A percentile compares a stretch with the other conserved stretches of the same genome.
Evolutionary conservation across 2,797 vertebrate species (phyloP).

Genomic region (Neosalanx taihuensis): DNA sequence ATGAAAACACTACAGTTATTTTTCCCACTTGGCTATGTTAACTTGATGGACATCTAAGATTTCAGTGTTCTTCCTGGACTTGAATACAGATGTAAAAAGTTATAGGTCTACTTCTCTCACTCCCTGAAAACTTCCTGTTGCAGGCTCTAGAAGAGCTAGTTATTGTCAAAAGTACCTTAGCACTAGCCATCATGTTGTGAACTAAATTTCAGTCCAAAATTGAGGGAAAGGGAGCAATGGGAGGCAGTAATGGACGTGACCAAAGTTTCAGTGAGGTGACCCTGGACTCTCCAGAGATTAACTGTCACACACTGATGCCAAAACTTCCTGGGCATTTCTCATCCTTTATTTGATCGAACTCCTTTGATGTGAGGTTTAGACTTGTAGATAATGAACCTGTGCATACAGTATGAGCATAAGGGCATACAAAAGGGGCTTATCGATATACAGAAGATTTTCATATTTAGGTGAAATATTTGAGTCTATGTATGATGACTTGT

Average conservation of each 20-base stretch:
- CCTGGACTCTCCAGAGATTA: slow-evolving; percentile 61
- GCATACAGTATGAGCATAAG: no score
- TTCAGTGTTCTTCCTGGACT: background rate
- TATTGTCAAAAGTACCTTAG: slow-evolving; percentile 50
- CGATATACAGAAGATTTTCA: slow-evolving; percentile 76
- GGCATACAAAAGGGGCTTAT: slow-evolving; percentile 50
- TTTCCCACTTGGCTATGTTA: no score
- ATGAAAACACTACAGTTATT: no score
- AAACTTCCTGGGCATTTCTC: slow-evolving; percentile 64
- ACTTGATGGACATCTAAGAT: no score
- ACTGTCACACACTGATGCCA: slow-evolving; percentile 58
- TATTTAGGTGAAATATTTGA: slow-evolving; percentile 57
- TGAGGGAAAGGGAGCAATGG: slow-evolving; percentile 19
- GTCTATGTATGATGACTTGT: slow-evolving; percentile 36
- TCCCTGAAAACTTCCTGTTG: slow-evolving; percentile 50
- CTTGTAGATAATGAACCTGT: slow-evolving; percentile 72
- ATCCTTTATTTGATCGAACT: slow-evolving; percentile 72
- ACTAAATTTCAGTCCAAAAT: slow-evolving; percentile 55
- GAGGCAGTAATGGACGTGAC: slow-evolving; percentile 42
- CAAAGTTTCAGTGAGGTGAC: slow-evolving; percentile 56
- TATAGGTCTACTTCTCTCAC: slow-evolving; percentile 39
- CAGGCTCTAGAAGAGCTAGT: slow-evolving; percentile 44
- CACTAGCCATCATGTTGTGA: slow-evolving; percentile 49
- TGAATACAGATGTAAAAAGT: background rate
- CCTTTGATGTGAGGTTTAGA: slow-evolving; percentile 67